These are phyloP conservation scores for Coelopa frigida DNA, from an alignment of 1,140 invertebrate species.

Conservation along the genomic window DNA sequence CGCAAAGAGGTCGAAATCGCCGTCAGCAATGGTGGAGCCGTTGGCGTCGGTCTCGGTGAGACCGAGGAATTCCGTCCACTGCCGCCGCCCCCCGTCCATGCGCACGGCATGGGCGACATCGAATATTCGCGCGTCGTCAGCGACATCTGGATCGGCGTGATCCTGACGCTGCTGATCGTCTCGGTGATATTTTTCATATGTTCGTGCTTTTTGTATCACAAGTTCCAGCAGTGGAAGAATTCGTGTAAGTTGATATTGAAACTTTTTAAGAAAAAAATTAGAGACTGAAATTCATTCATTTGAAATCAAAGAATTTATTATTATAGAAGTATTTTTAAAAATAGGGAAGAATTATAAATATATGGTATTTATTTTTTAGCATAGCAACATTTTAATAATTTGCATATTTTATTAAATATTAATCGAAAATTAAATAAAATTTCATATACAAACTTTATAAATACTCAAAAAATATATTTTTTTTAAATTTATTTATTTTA, in stretches of 20 bases:
- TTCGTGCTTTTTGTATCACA: slow-evolving; percentile 55
- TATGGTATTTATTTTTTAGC: neutral
- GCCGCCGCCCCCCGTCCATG: slow-evolving; percentile 23
- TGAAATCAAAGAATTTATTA: neutral
- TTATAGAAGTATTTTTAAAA: slow-evolving; percentile 1
- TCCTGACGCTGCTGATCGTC: slow-evolving; percentile 52
- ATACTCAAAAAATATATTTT: no score
- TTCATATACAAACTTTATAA: no score
- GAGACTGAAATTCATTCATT: slow-evolving; percentile 20
- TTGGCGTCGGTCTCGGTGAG: slow-evolving; percentile 25
- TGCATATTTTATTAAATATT: no score
- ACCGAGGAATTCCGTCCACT: slow-evolving; percentile 18
- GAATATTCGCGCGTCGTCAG: slow-evolving; percentile 43
- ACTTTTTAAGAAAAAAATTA: slow-evolving; percentile 22
- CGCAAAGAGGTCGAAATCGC: slow-evolving; percentile 39
- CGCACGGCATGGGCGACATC: slow-evolving; percentile 32
- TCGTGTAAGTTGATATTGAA: slow-evolving; percentile 49
- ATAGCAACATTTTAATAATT: neutral
- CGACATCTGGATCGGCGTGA: slow-evolving; percentile 57
- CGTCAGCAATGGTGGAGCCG: slow-evolving; percentile 23
- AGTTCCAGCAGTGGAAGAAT: slow-evolving; percentile 59
- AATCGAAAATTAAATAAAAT: no score
- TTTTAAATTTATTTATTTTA: no score
- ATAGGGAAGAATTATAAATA: slow-evolving; percentile 2
- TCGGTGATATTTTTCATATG: slow-evolving; percentile 56